A percentile compares a stretch with the other conserved stretches of the same genome.
Conservation (phyloP, 2,113 vertebrate genomes). For the Poeciliopsis retropinna region DNA sequence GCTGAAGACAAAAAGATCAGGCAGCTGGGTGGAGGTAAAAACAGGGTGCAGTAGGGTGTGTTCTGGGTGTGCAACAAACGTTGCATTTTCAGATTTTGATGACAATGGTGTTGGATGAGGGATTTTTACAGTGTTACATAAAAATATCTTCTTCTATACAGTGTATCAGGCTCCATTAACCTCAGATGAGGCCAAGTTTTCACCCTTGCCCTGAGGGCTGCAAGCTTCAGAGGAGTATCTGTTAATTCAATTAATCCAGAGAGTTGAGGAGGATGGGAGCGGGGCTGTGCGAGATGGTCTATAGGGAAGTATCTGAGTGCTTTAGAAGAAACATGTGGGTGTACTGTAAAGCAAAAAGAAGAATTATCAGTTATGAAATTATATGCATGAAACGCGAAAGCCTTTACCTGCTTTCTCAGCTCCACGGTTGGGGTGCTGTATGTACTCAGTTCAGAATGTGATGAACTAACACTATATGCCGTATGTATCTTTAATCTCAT, state of each 20-base stretch:
- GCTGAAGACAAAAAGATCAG: neutral
- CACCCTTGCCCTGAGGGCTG: constrained; percentile 37
- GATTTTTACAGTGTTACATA: constrained; percentile 29
- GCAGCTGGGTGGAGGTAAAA: neutral
- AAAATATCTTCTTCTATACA: constrained; percentile 36
- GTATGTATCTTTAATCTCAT: constrained; percentile 57
- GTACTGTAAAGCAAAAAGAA: constrained; percentile 46
- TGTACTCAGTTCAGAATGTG: constrained; percentile 32
- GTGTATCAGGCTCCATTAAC: constrained; percentile 70
- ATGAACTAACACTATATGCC: constrained; percentile 34
- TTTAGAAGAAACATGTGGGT: constrained; percentile 60
- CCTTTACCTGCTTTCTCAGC: constrained; percentile 29
- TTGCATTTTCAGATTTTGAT: constrained; percentile 9
- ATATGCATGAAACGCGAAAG: constrained; percentile 54
- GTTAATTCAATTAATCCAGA: constrained; percentile 64
- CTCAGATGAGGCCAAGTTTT: constrained; percentile 58
- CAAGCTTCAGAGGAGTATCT: constrained; percentile 53
- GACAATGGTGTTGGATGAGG: constrained; percentile 2
- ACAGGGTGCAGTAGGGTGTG: neutral
- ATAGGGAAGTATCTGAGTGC: constrained; percentile 54
- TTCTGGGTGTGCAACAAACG: constrained; percentile 19
- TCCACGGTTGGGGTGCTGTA: constrained; percentile 12
- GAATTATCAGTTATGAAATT: constrained; percentile 61
- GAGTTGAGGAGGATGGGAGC: constrained; percentile 1
- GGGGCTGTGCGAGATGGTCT: constrained; percentile 41